Percentiles rank a stretch among this genome's conserved stretches.
Conservation (phyloP, 53 echinoderm and acorn worm genomes). For the Hippasteria phrygiana region DNA sequence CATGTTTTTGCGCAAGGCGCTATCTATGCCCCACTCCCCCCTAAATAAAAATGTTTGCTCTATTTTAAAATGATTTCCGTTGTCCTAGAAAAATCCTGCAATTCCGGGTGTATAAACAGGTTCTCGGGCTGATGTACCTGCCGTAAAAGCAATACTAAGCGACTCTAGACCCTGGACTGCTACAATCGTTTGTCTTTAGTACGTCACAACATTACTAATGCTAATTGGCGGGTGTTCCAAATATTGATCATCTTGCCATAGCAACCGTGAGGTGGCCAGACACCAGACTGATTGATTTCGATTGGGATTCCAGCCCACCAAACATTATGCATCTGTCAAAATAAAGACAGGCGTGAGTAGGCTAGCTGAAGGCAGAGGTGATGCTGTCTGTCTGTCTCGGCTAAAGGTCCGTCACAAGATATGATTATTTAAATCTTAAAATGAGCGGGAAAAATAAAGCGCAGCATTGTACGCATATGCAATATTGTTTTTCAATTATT, state of each 20-base stretch:
- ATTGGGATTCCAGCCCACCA: constrained; percentile 11
- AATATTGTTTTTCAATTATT: background rate
- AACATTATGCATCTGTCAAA: constrained; percentile 45
- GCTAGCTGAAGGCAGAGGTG: background rate
- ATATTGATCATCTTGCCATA: background rate
- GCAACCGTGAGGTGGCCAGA: background rate
- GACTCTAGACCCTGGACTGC: background rate
- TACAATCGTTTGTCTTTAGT: background rate
- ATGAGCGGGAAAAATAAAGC: no score
- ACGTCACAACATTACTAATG: background rate
- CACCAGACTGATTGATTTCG: constrained; percentile 45
- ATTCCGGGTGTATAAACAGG: no score
- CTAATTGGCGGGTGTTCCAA: background rate
- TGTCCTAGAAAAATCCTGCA: no score
- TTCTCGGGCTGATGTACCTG: no score
- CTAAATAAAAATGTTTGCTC: no score
- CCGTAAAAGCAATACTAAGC: no score
- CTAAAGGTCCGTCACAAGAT: background rate
- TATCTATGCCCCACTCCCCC: no score
- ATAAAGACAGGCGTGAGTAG: constrained; percentile 15
- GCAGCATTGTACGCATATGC: no score
- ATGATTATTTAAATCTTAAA: no score
- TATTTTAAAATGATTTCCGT: no score
- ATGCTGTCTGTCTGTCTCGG: background rate
- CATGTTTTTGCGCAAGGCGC: no score